A percentile compares a stretch with the other conserved stretches of the same genome.
Conservation (phyloP, 2,113 vertebrate genomes). For the Mola mola region DNA sequence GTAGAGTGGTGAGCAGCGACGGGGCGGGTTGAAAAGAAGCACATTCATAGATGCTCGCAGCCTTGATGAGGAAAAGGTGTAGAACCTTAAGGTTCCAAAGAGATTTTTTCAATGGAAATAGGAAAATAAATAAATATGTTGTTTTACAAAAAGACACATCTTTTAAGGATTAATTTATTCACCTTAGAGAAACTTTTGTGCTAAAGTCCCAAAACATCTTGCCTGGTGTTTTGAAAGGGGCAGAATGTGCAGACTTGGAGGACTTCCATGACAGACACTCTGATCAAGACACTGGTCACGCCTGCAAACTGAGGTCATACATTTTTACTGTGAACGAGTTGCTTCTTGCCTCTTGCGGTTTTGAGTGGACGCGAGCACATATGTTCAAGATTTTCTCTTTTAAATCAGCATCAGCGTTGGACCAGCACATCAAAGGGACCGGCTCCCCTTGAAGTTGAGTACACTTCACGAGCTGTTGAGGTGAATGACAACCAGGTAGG, state of each 20-base stretch:
- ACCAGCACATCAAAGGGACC: conserved; percentile 54
- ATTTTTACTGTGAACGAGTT: conserved; percentile 15
- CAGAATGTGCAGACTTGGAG: conserved; percentile 25
- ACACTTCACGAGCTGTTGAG: conserved; percentile 46
- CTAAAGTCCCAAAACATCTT: too few species aligned
- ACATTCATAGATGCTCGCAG: too few species aligned
- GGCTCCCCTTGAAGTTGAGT: conserved; percentile 51
- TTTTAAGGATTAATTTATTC: conserved; percentile 33
- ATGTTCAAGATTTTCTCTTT: conserved; percentile 39
- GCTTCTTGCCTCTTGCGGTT: not conserved
- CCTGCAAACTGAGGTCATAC: conserved; percentile 25
- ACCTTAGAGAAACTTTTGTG: conserved; percentile 29
- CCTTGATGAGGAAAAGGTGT: too few species aligned
- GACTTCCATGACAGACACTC: conserved; percentile 28
- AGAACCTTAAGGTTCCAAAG: too few species aligned
- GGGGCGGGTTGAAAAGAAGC: too few species aligned
- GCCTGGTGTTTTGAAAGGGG: too few species aligned
- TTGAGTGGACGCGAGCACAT: conserved; percentile 13
- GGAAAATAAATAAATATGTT: too few species aligned
- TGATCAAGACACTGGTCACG: conserved; percentile 36
- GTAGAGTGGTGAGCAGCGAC: too few species aligned
- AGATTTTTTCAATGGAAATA: too few species aligned
- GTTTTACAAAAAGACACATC: too few species aligned
- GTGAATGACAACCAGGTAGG: conserved; percentile 59
- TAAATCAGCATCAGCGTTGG: conserved; percentile 54